phyloP scores from a whole-genome alignment of 2,888 invertebrate species.

The Scaptomyza cyrtandrae region DNA sequence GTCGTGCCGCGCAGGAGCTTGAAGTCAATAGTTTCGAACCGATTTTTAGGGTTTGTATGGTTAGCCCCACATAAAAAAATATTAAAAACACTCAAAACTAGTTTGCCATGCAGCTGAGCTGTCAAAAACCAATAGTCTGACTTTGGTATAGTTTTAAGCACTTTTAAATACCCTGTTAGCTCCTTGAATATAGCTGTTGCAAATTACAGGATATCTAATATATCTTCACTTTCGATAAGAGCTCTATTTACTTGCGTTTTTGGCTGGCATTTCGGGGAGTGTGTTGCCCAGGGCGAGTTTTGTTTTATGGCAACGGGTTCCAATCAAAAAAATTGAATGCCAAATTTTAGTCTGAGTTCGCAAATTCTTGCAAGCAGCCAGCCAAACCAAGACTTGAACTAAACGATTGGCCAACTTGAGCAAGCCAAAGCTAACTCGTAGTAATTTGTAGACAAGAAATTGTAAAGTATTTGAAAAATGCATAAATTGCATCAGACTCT shows the following conservation, averaged over 20 bases:
- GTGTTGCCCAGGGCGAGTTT: conserved; percentile 47
- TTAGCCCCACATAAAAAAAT: conserved; percentile 22
- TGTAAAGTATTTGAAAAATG: conserved; percentile 74
- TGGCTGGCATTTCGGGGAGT: conserved; percentile 57
- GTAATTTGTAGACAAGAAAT: conserved; percentile 67
- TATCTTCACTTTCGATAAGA: not conserved
- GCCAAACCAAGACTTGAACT: not conserved
- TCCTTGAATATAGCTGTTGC: not conserved
- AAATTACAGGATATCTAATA: not conserved
- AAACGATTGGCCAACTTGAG: conserved; percentile 46
- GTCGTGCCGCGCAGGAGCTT: conserved; percentile 30
- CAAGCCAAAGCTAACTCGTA: conserved; percentile 19
- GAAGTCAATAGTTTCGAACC: conserved; percentile 21
- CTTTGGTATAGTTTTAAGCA: conserved; percentile 39
- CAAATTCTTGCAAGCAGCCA: conserved; percentile 40
- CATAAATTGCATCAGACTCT: conserved; percentile 74
- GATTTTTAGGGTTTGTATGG: conserved; percentile 58
- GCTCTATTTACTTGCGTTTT: conserved; percentile 2
- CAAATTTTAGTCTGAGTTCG: conserved; percentile 45
- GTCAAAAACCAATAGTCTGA: conserved; percentile 23
- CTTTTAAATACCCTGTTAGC: not conserved
- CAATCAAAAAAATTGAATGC: conserved; percentile 59
- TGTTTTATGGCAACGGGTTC: conserved; percentile 38
- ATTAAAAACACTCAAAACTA: conserved; percentile 41
- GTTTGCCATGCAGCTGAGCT: conserved; percentile 63